Evolutionary conservation across 1,140 invertebrate genomes (phyloP), one percentile per base, ranked within the genome.

Genomic region (Rhagoletis zephyria): DNA sequence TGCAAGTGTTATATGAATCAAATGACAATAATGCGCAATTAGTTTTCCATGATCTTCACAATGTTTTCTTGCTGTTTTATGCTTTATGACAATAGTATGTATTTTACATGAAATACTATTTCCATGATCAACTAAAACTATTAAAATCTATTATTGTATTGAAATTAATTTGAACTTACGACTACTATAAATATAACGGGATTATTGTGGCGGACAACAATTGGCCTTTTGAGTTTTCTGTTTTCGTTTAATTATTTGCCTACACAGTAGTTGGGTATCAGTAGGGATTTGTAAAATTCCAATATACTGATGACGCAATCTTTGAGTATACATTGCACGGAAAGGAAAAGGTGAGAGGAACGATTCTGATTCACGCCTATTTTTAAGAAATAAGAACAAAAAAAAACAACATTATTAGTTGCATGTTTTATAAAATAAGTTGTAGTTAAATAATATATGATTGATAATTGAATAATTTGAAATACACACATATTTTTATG

Each of bases 281-380:
- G 30, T 59, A 87, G 51, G 56, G 60, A 51, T 88, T 77, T 60
- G 67, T 88, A 88, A 61, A 86, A 88, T 56, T 88, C 87, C 85
- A 86, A 86, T 45, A 88, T 61, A 86, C 85, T 86, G 59, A 88
- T 56, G 63, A 88, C 19, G 60, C 65, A 88, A 86, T 88, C 85
- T 74, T 86, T 88, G 42, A 88, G 63, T 16, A 86, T 86, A 59
- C 63, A 86, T 86, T 88, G 85, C 64, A 86, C 65, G 40, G 87
- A 88, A 60, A 86, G 64, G 14, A 88, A 65, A 77, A 86, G 65
- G 42, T 87, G 74, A 48, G 45, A 70, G 63, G 87, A 61, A 42
- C 64, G 56, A 70, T 30, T 30, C 30, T 30, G 30, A 30, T 86
- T 65, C 30, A 70, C 67, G 65, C 60, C 87, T 86, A 88, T 60